Base-by-base conservation (phyloP, 2,888 invertebrate genomes). In the Mechanitis mazaeus region DNA sequence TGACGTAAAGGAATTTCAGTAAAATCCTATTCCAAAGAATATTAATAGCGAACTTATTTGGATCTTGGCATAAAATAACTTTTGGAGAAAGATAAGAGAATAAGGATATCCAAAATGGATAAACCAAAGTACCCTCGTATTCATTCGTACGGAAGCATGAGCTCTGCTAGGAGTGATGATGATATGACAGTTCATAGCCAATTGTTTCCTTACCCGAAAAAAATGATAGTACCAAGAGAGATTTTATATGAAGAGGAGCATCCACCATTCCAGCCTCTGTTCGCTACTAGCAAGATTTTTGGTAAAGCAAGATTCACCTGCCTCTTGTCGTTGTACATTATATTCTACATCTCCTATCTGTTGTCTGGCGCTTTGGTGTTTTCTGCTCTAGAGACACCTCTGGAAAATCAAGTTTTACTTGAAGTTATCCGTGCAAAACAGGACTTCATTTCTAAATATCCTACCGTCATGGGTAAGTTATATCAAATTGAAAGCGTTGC, bases 301-400 rank as follows among this genome's bases (percentile, higher is more conserved):
- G 92, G 92, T 1, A 81, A 92, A 60, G 84, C 91, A 54, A 85
- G 91, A 68, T 91, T 91, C 68, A 88, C 91, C 0, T 90, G 86
- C 59, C 80, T 93, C 45, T 83, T 93, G 65, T 65, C 84, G 7
- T 74, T 91, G 33, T 94, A 91, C 73, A 73, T 93, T 3, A 58
- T 92, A 3, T 91, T 93, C 70, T 94, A 94, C 77, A 67, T 91
- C 4, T 78, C 90, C 54, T 95, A 93, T 79, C 79, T 95, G 74
- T 84, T 92, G 31, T 83, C 93, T 60, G 95, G 95, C 0, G 94
- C 94, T 0, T 71, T 93, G 64, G 91, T 94, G 58, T 95, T 95
- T 78, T 91, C 92, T 46, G 84, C 91, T 12, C 79, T 95, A 66
- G 95, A 95, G 79, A 86, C 91, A 0, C 93, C 94, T 0, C 71